These are phyloP conservation scores for Ochotona princeps DNA, from an alignment of 2,113 vertebrate species.

Conservation along the genomic window DNA sequence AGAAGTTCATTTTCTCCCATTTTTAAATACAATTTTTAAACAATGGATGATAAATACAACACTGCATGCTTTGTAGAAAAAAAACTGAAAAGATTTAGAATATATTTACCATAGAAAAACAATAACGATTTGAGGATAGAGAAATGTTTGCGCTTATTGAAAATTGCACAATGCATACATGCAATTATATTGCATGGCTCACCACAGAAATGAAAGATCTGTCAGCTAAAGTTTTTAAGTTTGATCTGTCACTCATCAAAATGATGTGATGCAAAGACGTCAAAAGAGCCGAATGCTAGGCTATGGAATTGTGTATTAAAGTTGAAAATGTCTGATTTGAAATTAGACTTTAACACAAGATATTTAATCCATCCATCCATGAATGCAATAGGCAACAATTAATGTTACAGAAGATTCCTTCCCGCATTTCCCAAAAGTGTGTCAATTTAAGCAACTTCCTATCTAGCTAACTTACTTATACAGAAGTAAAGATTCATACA, in stretches of 20 bases:
- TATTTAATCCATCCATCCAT: background rate
- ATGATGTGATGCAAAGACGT: background rate
- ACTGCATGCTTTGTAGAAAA: no score
- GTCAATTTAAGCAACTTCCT: background rate
- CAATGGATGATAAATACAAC: background rate
- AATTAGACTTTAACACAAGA: background rate
- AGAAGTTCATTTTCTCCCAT: background rate
- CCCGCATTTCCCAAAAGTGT: constrained; percentile 9
- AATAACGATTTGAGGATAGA: no score
- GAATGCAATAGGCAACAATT: background rate
- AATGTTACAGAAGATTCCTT: background rate
- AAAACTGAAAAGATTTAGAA: no score
- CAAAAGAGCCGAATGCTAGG: background rate
- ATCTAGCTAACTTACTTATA: background rate
- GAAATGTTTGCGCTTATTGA: no score
- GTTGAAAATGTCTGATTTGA: background rate
- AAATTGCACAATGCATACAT: no score
- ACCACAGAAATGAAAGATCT: no score
- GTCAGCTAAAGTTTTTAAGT: background rate
- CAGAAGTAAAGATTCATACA: background rate
- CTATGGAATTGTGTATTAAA: background rate
- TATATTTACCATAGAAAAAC: no score
- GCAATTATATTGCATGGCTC: no score
- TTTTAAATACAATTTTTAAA: background rate
- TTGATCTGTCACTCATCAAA: background rate